These are phyloP conservation scores for Drosophila prosaltans DNA, from an alignment of 1,140 invertebrate genomes.

Conservation along the genomic window DNA sequence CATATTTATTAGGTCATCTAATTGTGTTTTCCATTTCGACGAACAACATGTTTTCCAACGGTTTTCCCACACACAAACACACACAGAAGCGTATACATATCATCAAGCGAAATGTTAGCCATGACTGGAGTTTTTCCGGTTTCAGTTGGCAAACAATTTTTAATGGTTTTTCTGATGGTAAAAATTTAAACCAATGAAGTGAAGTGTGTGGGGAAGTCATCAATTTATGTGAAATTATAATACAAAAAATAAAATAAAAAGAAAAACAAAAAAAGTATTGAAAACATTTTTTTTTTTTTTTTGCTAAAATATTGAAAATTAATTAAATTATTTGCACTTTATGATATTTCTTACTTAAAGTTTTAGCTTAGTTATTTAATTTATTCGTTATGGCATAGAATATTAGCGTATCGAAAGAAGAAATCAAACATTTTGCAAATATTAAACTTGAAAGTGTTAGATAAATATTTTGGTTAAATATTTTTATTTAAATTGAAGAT, in stretches of 20 bases:
- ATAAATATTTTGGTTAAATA: no score
- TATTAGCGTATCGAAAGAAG: no score
- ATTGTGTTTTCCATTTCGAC: constrained; percentile 80
- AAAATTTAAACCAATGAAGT: constrained; percentile 34
- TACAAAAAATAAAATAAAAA: no score
- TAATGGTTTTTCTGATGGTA: constrained; percentile 24
- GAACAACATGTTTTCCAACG: constrained; percentile 63
- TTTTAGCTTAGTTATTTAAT: no score
- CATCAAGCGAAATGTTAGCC: constrained; percentile 13
- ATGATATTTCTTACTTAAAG: no score
- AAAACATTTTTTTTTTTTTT: no score
- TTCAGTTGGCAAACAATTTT: constrained; percentile 39
- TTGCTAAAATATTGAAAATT: no score
- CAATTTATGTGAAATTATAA: constrained; percentile 31
- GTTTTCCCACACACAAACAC: constrained; percentile 69
- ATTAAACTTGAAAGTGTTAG: no score
- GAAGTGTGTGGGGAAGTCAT: constrained; percentile 23
- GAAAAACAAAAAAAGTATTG: background rate
- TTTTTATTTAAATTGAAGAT: no score
- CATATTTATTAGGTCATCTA: constrained; percentile 82
- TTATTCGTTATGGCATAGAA: no score
- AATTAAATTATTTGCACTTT: no score
- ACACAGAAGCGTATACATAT: constrained; percentile 17
- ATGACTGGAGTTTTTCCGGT: constrained; percentile 38
- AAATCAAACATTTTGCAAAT: no score